Evolutionary conservation across 1,140 invertebrate species (phyloP), one percentile per base, ranked within the genome.

Genomic region (Helicoverpa armigera): DNA sequence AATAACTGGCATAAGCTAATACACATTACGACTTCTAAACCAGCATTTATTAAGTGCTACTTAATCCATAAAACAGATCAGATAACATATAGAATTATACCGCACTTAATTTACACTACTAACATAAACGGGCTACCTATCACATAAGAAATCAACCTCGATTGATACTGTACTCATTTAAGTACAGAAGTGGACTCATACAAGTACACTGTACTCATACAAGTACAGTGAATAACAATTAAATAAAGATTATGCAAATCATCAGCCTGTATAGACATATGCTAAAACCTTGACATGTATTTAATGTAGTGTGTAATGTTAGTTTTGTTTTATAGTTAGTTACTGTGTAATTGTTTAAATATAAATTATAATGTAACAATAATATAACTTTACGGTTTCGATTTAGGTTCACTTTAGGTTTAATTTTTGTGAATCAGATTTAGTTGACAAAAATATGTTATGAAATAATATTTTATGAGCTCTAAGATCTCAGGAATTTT

Each of bases 161-260:
- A 84, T 84, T 54, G 31, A 70, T 54, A 53, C 31, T 16, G 74
- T 69, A 75, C 74, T 50, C 65, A 81, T 83, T 81, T 56, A 61
- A 12, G 58, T 61, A 31, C 58, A 60, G 56, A 10, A 60, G 12
- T 9, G 35, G 5, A 43, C 35, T 43, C 35, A 43, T 43, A 7
- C 35, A 43, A 43, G 35, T 43, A 43, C 5, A 43, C 23, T 9
- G 35, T 43, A 43, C 35, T 43, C 35, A 43, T 43, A 7, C 35
- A 43, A 43, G 35, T 43, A 43, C 35, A 43, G 5, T 7, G 79
- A 84, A 82, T 85, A 91, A 91, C 92, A 91, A 93, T 91, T 91
- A 92, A 89, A 91, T 89, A 90, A 85, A 85, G 87, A 90, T 92
- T 91, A 92, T 92, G 90, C 85, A 91, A 92, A 92, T 89, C 78